Percentiles rank a stretch among this genome's conserved stretches.
Evolutionary conservation across 2,113 vertebrate species (phyloP).

Genomic region (Cepphus grylle): DNA sequence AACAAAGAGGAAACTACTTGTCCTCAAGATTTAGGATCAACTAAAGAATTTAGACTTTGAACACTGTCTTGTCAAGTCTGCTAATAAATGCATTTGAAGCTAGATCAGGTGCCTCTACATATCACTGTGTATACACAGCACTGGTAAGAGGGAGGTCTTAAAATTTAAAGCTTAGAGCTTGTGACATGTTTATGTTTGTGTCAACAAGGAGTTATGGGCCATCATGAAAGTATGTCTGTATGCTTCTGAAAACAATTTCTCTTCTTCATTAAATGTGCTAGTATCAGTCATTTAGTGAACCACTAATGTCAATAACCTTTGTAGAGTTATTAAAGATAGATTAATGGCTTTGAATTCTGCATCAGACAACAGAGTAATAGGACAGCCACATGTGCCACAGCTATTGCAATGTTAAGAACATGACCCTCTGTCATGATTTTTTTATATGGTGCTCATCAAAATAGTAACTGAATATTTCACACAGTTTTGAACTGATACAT

Average conservation of each 20-base stretch:
- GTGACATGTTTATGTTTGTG: constrained; percentile 5
- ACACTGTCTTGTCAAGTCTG: not conserved
- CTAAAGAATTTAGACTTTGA: not conserved
- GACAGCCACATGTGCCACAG: not conserved
- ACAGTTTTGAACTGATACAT: not conserved
- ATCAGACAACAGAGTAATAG: not conserved
- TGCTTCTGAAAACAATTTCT: constrained; percentile 10
- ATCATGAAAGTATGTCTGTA: not conserved
- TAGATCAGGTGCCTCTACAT: not conserved
- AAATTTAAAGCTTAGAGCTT: constrained; percentile 4
- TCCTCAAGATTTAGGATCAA: not conserved
- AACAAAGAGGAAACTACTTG: not conserved
- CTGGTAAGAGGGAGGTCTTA: not conserved
- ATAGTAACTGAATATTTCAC: not conserved
- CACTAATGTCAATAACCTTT: not conserved
- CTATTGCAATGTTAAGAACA: not conserved
- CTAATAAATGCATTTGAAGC: not conserved
- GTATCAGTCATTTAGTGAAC: not conserved
- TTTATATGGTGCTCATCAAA: not conserved
- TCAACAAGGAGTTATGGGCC: not conserved
- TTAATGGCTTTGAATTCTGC: constrained; percentile 13
- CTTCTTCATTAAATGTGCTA: not conserved
- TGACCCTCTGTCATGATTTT: not conserved
- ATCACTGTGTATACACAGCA: not conserved
- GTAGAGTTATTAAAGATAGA: not conserved